Base-by-base conservation (phyloP, 1,140 invertebrate genomes). In the Drosophila subobscura region DNA sequence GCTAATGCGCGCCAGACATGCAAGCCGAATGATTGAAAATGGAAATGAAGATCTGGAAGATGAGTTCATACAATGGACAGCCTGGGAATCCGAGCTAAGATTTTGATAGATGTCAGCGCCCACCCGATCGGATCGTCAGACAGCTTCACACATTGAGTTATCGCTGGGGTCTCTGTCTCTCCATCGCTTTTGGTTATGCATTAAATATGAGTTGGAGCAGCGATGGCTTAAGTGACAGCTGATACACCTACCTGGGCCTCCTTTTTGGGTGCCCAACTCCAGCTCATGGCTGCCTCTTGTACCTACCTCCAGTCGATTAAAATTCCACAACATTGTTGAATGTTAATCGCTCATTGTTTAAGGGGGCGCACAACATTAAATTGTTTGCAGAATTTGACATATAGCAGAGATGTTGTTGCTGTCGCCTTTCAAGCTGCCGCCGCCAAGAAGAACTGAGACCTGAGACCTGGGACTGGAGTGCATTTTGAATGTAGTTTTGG, bases 321-420 rank as follows among this genome's bases (percentile, higher is more conserved):
- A 83, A 88, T 88, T 88, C 78, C 81, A 51, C 83, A 65, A 20
- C 77, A 78, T 67, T 65, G 75, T 76, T 84, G 81, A 88, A 88
- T 88, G 83, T 88, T 88, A 89, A 88, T 86, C 83, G 83, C 63
- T 88, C 83, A 86, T 86, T 86, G 83, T 86, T 77, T 54, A 73
- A 57, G 77, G 59, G 80, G 77, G 67, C 78, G 72, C 67, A 74
- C 81, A 85, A 56, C 79, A 85, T 86, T 80, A 85, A 85, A 85
- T 80, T 85, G 80, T 85, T 85, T 67, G 78, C 66, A 29, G 75
- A 78, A 68, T 78, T 88, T 86, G 83, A 86, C 83, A 86, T 86
- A 86, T 88, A 70, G 65, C 75, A 66, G 56, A 66, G 56, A 40
- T 57, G 23, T 47, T 55, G 50, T 33, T 49, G 54, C 54, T 46